Percentiles rank a stretch among this genome's conserved stretches.
phyloP scores from a whole-genome alignment of 2,888 invertebrate species.

The Halictus ligatus region DNA sequence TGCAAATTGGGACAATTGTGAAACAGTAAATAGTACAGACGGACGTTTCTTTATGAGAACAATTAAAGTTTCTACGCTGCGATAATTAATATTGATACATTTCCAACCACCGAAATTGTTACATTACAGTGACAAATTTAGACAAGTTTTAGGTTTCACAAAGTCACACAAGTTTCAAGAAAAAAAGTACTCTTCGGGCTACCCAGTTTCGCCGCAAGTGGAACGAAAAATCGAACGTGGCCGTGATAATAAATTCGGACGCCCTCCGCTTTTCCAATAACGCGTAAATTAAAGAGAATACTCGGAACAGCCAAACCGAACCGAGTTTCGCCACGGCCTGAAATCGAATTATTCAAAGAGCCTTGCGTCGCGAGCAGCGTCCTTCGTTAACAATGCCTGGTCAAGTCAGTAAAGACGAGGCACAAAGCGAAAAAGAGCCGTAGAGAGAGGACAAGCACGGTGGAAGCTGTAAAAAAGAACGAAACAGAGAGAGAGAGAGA shows the following conservation, averaged over 20 bases:
- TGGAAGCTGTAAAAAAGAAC: neutral
- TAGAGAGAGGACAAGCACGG: neutral
- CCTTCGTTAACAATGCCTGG: slow-evolving; percentile 30
- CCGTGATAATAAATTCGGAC: neutral
- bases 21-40: no score
- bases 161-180: neutral
- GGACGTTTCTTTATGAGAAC: no score
- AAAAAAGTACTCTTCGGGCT: neutral
- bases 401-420: neutral
- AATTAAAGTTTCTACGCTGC: no score
- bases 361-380: neutral
- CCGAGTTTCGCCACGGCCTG: neutral
- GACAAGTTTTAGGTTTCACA: neutral
- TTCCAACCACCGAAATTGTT: no score
- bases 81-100: no score
- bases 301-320: neutral
- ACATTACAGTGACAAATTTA: no score
- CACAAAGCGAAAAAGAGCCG: neutral
- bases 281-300: neutral
- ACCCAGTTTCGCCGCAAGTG: neutral
- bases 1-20: no score
- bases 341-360: slow-evolving; percentile 35
- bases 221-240: neutral
- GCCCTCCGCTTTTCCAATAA: neutral
- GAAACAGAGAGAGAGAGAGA: neutral